phyloP scores from a whole-genome alignment of 30 jellyfish, hydroid and myxozoan genomes.

The Hydra vulgaris region DNA sequence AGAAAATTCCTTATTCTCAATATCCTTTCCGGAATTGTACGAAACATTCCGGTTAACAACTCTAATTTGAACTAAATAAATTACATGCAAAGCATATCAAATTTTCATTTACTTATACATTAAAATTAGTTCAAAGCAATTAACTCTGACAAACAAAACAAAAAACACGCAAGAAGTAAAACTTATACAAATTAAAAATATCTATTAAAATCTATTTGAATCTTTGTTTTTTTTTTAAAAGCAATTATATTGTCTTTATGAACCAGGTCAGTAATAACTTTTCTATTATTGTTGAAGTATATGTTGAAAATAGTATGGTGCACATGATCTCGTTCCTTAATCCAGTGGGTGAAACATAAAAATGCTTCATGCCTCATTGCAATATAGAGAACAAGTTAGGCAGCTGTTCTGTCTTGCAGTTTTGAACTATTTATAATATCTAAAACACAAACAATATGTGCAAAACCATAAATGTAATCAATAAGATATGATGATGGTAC shows the following conservation, averaged over 20 bases:
- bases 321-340: background rate
- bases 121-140: background rate
- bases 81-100: background rate
- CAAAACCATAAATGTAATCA: too few species aligned
- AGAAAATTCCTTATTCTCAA: too few species aligned
- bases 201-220: too few species aligned
- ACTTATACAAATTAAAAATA: background rate
- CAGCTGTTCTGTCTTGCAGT: too few species aligned
- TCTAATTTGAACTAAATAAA: background rate
- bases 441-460: too few species aligned
- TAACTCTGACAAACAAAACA: background rate
- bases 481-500: too few species aligned
- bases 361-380: too few species aligned
- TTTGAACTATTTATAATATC: too few species aligned
- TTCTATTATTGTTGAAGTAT: background rate
- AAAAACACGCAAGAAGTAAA: background rate
- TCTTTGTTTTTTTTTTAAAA: background rate
- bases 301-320: background rate
- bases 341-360: background rate
- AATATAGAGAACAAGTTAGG: too few species aligned
- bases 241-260: background rate
- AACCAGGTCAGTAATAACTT: background rate
- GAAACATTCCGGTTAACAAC: too few species aligned
- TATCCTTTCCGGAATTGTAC: too few species aligned
- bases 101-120: background rate